Evolutionary conservation across 2,888 invertebrate species (phyloP), one percentile per base, ranked within the genome.

Genomic region (Drosophila monieri): DNA sequence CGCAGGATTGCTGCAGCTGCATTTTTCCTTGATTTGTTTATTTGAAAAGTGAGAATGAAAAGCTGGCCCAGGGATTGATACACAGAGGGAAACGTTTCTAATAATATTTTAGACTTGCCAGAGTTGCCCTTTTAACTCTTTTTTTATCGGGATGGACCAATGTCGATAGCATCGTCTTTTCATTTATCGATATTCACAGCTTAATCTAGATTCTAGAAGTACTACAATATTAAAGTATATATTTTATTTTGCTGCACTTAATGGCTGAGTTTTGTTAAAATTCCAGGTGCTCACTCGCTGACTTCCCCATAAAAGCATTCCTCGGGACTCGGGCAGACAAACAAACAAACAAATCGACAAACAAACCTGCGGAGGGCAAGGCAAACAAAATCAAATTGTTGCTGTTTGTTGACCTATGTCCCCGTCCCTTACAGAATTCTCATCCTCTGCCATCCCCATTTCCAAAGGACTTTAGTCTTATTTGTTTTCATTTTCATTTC

Each of bases 331-430:
- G 10, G 32, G 44, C 59, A 62, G 51, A 74, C 51, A 76, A 62
- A 71, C 53, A 73, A 74, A 70, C 61, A 78, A 61, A 74, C 64
- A 55, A 44, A 58, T 59, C 69, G 66, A 74, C 64, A 76, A 62
- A 76, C 67, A 74, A 62, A 74, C 67, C 69, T 49, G 74, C 59
- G 68, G 71, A 73, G 77, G 54, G 71, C 58, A 65, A 70, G 35
- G 73, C 79, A 84, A 81, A 81, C 74, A 81, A 39, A 84, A 81
- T 77, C 76, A 81, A 81, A 81, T 80, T 80, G 84, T 84, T 84
- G 51, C 55, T 64, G 62, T 57, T 69, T 66, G 70, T 68, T 65
- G 65, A 68, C 68, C 68, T 58, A 56, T 57, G 64, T 32, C 10
- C 53, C 32, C 25, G 35, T 12, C 15, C 39, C 39, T 1, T 10